Base-by-base conservation (phyloP, 1,140 invertebrate species). In the Monomorium pharaonis region DNA sequence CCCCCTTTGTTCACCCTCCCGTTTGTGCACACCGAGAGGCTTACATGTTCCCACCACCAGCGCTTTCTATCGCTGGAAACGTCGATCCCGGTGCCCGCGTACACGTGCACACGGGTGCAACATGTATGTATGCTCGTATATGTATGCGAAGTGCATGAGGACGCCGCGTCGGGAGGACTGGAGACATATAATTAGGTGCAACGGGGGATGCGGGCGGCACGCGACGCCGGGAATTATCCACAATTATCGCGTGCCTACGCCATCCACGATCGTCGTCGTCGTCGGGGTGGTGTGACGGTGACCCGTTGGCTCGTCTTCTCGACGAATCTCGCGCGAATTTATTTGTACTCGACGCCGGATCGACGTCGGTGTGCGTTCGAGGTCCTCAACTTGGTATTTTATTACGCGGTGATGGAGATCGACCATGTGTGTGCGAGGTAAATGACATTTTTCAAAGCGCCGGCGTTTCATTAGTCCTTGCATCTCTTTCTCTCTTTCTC, bases 131-230 rank as follows among this genome's bases (percentile, higher is more conserved):
- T 18, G 30, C 27, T 42, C n/a, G 51, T 3, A 10, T 30, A 18
- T 44, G 49, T 70, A 33, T 72, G n/a, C 12, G 67, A 74, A 47
- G 18, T 42, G n/a, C 51, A 65, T 65, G 78, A 30, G 78, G 33
- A 44, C 65, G 49, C 49, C 49, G 21, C 47, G 49, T 37, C 49
- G 24, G n/a, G 37, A 74, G 51, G 14, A 27, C 24, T 14, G 85
- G 86, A 85, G 87, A 91, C 91, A 81, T 91, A 89, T 90, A 92
- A 92, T 92, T 92, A 92, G 62, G 63, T 44, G 27, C 30, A 60
- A 85, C 78, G 70, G 78, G 83, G 86, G 88, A 91, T 85, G 77
- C 75, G 86, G 86, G 80, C 72, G 84, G 86, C 84, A 90, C 87
- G 87, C 90, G 75, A 89, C 85, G 84, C 69, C 77, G 81, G 86